Base-by-base conservation (phyloP, 2,797 vertebrate species). In the Gila robusta region DNA sequence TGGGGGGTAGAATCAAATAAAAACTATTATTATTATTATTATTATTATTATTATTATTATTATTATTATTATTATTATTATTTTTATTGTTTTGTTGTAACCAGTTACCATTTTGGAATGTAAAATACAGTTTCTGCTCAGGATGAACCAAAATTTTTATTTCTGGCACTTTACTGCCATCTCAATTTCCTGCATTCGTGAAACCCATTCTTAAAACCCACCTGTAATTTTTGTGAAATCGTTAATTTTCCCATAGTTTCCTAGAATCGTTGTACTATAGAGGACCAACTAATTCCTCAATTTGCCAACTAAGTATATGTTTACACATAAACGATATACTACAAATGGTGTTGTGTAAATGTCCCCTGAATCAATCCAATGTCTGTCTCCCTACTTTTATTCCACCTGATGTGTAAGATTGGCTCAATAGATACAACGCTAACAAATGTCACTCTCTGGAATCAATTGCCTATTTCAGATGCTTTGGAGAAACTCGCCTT, bases 401-500 rank as follows among this genome's bases (percentile, higher is more conserved):
- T 81, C 12, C 28, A 37, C 35, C 69, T 78, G 49, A 84, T 78
- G 35, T 78, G 49, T 84, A 44, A 59, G 10, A 23, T 49, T 23
- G n/a, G 35, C n/a, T 54, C 83, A 56, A 59, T 78, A 69, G 16
- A 70, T 56, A 4, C 19, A 32, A 56, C 0, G 5, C 74, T 37
- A 66, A 52, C 41, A 35, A 54, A 69, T 79, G n/a, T 59, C 49
- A 70, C 83, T 76, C 17, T 74, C 28, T 47, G 35, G n/a, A 84
- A 79, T 79, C 74, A 71, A n/a, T 84, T 79, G 12, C 35, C 64
- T 10, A 32, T 79, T 84, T 84, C 35, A 44, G 28, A 73, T 82
- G 80, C 80, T 28, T 41, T 71, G 16, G 32, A 71, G 37, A 78
- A 71, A 37, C 10, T 56, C 17, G 32, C 32, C 3, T 32, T 32